Base-by-base conservation (phyloP, 2,888 invertebrate genomes). In the Epirrita christyi region DNA sequence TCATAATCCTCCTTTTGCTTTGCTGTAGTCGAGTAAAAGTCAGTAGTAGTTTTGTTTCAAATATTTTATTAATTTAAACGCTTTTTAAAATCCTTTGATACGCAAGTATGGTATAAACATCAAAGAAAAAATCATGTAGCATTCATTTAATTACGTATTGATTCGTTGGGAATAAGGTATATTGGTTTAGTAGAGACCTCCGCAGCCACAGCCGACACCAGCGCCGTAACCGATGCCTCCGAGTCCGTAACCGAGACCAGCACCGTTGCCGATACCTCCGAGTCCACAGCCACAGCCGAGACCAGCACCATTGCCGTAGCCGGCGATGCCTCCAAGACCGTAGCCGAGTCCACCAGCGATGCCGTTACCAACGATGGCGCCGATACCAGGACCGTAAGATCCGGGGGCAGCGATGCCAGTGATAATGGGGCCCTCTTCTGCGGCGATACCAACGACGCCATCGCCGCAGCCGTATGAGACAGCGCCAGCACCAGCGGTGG, bases 391-490 rank as follows among this genome's bases (percentile, higher is more conserved):
- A 11, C 64, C 61, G 29, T 59, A 55, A 2, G 55, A 48, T 11
- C 57, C 65, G 28, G 53, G 66, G 6, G 37, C 15, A 29, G 57
- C 38, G 49, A 66, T 63, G 15, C 64, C 65, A 27, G 66, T 61
- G 27, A 37, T 36, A 47, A 61, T 60, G 32, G 64, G 51, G 13
- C 61, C 64, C 9, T 70, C 75, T 9, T 55, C 55, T 10, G 63
- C 37, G 36, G 28, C 59, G 54, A 67, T 63, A 46, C 59, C 65
- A 34, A 64, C 40, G 34, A 59, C 48, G 0, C 73, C 73, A 38
- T 67, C 65, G 6, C 75, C 75, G 49, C 74, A 76, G 36, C 65
- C 67, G 62, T 76, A 71, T 5, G 67, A 65, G 36, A 75, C 64
- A 28, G 61, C 66, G 10, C 71, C 71, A 11, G 66, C 59, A 7